These are phyloP conservation scores for Sebastes oblongus DNA, from an alignment of 2,797 vertebrate species.

Conservation along the genomic window DNA sequence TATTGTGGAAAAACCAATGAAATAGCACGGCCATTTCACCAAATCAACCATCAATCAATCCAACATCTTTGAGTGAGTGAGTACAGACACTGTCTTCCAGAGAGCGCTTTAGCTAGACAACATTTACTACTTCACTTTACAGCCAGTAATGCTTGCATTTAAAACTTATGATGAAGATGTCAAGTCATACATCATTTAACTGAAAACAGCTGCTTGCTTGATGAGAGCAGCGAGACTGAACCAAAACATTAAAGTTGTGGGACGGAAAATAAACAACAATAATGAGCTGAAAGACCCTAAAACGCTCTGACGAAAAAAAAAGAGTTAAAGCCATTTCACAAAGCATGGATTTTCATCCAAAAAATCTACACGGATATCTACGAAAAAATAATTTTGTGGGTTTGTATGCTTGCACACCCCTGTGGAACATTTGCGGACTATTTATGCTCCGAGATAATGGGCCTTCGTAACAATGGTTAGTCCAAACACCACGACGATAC, in stretches of 20 bases:
- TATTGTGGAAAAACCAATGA: neutral
- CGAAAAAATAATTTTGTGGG: neutral
- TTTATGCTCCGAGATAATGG: neutral
- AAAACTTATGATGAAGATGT: neutral
- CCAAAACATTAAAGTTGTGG: no score
- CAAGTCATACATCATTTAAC: no score
- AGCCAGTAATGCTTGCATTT: neutral
- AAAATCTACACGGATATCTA: no score
- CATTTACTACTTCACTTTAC: no score
- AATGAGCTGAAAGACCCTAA: no score
- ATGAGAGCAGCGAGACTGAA: neutral
- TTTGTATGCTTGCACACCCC: neutral
- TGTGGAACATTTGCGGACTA: neutral
- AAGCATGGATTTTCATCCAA: neutral
- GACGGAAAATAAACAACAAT: no score
- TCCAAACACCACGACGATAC: no score
- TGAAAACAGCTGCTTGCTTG: neutral
- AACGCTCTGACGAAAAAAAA: no score
- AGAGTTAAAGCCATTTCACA: neutral
- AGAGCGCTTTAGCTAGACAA: neutral
- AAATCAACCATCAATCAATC: neutral
- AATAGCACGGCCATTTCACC: neutral
- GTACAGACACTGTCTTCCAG: neutral
- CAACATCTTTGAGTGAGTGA: neutral
- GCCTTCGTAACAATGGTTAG: neutral